These are phyloP conservation scores for Eretmochelys imbricata DNA, from an alignment of 2,113 vertebrate species.

Conservation along the genomic window DNA sequence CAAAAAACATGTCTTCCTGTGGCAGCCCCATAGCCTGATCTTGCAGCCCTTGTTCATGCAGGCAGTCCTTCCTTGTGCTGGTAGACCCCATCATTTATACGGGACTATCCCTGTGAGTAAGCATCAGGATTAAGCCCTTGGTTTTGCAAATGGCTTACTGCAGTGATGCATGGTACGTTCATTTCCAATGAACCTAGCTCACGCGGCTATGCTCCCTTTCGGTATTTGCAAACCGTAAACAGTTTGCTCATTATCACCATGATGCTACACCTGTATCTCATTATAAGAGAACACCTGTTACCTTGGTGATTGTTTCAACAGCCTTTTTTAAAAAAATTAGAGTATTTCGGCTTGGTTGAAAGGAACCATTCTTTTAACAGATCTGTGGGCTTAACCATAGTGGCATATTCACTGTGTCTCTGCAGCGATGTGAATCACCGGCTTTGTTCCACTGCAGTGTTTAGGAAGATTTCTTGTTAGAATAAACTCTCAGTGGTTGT, in stretches of 20 bases:
- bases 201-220: background rate
- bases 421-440: background rate
- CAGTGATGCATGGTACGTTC: fast-evolving
- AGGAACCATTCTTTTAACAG: background rate
- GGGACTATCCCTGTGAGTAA: background rate
- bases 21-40: background rate
- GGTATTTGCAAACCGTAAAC: background rate
- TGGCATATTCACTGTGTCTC: background rate
- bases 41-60: fast-evolving
- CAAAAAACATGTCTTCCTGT: background rate
- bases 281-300: background rate
- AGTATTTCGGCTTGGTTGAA: background rate
- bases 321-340: fast-evolving
- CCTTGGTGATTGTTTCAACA: fast-evolving
- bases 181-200: background rate
- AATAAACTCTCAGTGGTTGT: background rate
- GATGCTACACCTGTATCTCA: conserved; percentile 40
- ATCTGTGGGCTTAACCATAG: background rate
- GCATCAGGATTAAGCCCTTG: fast-evolving
- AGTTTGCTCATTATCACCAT: background rate
- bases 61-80: fast-evolving
- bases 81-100: background rate
- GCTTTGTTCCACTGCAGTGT: background rate
- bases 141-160: fast-evolving
- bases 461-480: background rate